Conservation (phyloP, 2,113 vertebrate genomes). For the Sardina pilchardus region DNA sequence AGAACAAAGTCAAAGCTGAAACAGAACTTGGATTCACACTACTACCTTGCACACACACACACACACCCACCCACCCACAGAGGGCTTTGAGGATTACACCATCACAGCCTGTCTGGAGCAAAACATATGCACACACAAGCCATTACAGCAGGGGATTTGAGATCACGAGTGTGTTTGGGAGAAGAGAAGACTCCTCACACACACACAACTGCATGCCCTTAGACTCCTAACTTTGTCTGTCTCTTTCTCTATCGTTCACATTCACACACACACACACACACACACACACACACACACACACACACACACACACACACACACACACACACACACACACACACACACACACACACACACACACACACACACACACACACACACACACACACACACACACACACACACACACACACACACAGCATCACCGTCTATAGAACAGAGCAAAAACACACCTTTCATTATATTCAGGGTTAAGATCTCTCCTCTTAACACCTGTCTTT, state of each 20-base stretch:
- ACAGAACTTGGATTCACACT: not conserved
- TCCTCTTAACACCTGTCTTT: slow-evolving; percentile 85
- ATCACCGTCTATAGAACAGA: not conserved
- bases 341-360: slow-evolving; percentile 17
- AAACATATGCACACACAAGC: not conserved
- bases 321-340: slow-evolving; percentile 7
- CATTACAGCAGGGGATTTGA: not conserved
- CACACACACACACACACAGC: slow-evolving; percentile 1
- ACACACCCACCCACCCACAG: not conserved
- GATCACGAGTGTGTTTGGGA: not conserved
- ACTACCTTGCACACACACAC: slow-evolving; percentile 34
- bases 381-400: not conserved
- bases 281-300: not conserved
- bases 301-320: slow-evolving; percentile 19
- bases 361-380: slow-evolving; percentile 15
- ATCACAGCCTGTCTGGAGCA: not conserved
- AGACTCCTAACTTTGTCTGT: not conserved
- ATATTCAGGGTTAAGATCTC: slow-evolving; percentile 82
- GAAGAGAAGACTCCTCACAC: not conserved
- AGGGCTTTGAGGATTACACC: not conserved
- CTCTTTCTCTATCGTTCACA: not conserved
- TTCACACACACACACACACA: not conserved
- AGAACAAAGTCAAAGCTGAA: not conserved
- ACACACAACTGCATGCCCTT: not conserved
- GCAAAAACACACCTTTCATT: slow-evolving; percentile 74